Conservation (phyloP, 92 coral and sea anemone genomes). For the Parazoanthus darwini region DNA sequence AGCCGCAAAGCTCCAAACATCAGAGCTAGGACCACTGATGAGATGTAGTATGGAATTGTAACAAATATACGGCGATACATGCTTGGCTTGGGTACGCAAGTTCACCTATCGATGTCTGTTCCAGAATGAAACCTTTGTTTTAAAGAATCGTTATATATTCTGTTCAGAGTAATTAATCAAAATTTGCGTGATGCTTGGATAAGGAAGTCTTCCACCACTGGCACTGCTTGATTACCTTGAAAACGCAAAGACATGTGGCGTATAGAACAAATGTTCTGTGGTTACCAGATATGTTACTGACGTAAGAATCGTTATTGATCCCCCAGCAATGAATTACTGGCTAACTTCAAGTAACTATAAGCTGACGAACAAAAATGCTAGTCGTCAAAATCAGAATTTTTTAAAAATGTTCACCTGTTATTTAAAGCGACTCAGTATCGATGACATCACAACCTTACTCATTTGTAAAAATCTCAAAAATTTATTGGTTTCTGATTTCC, state of each 20-base stretch:
- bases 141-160: background rate
- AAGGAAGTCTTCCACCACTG: background rate
- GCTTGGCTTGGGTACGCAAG: background rate
- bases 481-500: no score
- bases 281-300: no score
- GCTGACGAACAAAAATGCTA: no score
- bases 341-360: no score
- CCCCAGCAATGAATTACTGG: background rate
- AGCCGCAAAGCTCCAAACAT: background rate
- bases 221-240: background rate
- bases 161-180: background rate
- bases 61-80: background rate
- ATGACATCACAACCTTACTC: no score
- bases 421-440: no score
- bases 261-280: background rate
- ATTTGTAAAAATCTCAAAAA: no score
- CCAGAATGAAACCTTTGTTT: background rate
- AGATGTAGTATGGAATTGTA: background rate
- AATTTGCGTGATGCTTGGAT: constrained; percentile 7
- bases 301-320: background rate
- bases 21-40: background rate
- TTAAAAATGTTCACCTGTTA: no score
- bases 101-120: background rate
- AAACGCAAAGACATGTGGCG: background rate
- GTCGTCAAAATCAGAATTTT: no score